Evolutionary conservation across 2,888 invertebrate species (phyloP), one percentile per base, ranked within the genome.

Genomic region (Disparrhopalites patrizii): DNA sequence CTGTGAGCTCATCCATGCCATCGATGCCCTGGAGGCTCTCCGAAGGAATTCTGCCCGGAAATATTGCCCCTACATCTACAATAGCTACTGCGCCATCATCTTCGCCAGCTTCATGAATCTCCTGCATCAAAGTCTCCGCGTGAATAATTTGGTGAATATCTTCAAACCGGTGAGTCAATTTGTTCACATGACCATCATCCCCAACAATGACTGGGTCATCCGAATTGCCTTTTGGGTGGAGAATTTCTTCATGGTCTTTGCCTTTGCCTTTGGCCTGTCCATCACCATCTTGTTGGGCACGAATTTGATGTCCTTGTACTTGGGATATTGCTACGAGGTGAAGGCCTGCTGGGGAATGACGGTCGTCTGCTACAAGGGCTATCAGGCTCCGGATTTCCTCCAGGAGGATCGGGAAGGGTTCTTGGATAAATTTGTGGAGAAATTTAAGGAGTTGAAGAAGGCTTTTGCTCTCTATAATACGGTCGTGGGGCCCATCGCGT

Each of bases 241-340:
- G 10, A 62, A 54, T 38, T 1, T 62, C 4, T 51, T 62, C 27
- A 36, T 51, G 2, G 27, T 33, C 30, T 1, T 51, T 7, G 33
- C 54, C 8, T 25, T 36, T 7, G 20, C 54, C 1, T 62, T 54
- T 27, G 62, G 33, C 15, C 33, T 52, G 3, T 62, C 62, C 13
- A 54, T 62, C 23, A 2, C 33, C 13, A 7, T 62, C 1, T 30
- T 62, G 2, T 20, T 62, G 2, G 62, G 62, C 1, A 54, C 38
- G n/a, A 18, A 62, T 52, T 30, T 62, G 28, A 36, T 62, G 23
- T 62, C 62, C 25, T 25, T 62, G 2, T 62, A 52, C 28, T 25
- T 23, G n/a, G 36, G 61, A 2, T 61, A n/a, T 33, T 43, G 43
- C 33, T 18, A 3, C 10, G 61, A 61, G 43, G 25, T 61, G 15